phyloP scores from a whole-genome alignment of 2,113 vertebrate species.

The Grallaria varia region DNA sequence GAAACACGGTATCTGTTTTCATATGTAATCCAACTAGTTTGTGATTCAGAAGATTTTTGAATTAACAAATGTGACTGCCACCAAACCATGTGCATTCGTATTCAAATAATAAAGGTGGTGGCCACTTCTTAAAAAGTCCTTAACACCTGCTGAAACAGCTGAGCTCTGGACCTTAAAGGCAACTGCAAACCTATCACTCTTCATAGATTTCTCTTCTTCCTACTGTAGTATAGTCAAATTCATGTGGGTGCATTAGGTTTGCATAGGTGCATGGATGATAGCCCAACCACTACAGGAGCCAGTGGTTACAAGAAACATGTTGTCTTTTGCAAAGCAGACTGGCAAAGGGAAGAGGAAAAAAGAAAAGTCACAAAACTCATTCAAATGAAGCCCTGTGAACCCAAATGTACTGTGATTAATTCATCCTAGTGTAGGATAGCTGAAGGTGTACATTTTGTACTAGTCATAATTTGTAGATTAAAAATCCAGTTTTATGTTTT shows the following conservation, averaged over 20 bases:
- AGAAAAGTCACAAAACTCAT: neutral
- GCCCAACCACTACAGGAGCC: neutral
- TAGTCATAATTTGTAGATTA: neutral
- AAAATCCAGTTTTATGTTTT: neutral
- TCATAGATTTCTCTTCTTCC: neutral
- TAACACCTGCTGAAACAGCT: neutral
- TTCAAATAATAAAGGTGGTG: neutral
- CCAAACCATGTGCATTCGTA: neutral
- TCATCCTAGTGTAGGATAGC: neutral
- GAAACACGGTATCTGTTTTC: neutral
- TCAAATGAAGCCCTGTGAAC: neutral
- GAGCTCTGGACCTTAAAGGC: neutral
- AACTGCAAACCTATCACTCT: neutral
- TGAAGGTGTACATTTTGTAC: neutral
- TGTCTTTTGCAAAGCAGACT: neutral
- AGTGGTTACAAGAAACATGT: accelerated
- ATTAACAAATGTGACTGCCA: neutral
- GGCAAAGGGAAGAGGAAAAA: neutral
- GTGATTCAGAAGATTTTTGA: neutral
- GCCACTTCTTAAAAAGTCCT: neutral
- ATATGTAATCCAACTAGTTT: neutral
- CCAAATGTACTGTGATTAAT: neutral
- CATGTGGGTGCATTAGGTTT: neutral
- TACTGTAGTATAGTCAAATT: neutral
- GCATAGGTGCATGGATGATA: neutral